Conservation (phyloP, 2,113 vertebrate species). For the Talpa occidentalis region DNA sequence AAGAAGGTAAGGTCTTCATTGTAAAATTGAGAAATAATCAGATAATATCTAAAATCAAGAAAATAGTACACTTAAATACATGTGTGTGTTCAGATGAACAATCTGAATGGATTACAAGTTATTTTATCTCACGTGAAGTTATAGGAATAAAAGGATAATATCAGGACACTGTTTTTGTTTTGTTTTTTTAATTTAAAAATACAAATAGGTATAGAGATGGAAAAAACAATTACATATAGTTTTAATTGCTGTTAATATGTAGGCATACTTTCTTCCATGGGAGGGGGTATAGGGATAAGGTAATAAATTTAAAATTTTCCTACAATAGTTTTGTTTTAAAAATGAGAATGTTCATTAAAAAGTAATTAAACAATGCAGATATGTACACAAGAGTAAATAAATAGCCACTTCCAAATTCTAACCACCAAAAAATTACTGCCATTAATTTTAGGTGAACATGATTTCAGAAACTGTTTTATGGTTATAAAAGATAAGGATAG, state of each 20-base stretch:
- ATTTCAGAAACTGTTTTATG: background rate
- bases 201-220: background rate
- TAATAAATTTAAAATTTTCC: background rate
- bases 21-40: background rate
- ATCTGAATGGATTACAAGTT: background rate
- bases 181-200: background rate
- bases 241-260: background rate
- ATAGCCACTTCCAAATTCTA: background rate
- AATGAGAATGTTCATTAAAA: background rate
- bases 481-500: background rate
- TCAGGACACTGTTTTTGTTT: background rate
- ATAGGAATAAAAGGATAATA: background rate
- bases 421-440: background rate
- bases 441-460: background rate
- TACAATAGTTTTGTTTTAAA: background rate
- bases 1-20: background rate
- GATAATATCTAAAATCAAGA: background rate
- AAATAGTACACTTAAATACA: background rate
- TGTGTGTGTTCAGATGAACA: background rate
- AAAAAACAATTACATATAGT: background rate
- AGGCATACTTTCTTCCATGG: background rate
- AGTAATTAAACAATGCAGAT: background rate
- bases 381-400: background rate
- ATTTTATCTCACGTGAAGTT: background rate
- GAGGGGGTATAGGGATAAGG: rapidly evolving